Conservation (phyloP, 1,140 invertebrate species). For the Leucophenga varia region DNA sequence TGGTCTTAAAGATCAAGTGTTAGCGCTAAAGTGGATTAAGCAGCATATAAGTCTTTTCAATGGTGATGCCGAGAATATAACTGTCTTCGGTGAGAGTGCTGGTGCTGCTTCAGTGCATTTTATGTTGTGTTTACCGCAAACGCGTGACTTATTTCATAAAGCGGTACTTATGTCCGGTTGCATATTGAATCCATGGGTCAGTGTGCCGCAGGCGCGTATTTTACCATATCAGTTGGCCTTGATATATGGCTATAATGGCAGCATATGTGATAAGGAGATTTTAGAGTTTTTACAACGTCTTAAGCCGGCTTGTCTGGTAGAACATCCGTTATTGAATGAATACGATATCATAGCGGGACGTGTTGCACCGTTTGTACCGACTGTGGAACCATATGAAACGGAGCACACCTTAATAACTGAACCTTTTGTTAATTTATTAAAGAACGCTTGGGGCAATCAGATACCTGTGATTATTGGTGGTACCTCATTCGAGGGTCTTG, state of each 20-base stretch:
- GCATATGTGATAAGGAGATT: constrained; percentile 33
- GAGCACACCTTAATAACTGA: constrained; percentile 36
- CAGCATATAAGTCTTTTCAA: constrained; percentile 43
- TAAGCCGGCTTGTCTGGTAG: constrained; percentile 60
- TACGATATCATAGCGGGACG: constrained; percentile 24
- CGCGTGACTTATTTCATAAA: constrained; percentile 61
- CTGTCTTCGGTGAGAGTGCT: constrained; percentile 53
- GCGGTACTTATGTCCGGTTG: constrained; percentile 64
- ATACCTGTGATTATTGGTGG: constrained; percentile 55
- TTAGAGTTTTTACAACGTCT: constrained; percentile 58
- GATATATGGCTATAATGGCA: constrained; percentile 30
- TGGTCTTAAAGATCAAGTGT: constrained; percentile 60
- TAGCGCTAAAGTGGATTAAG: constrained; percentile 52
- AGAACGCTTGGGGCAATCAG: constrained; percentile 15
- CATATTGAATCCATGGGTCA: constrained; percentile 52
- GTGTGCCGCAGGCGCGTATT: constrained; percentile 6
- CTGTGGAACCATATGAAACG: constrained; percentile 33
- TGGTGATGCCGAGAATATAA: constrained; percentile 40
- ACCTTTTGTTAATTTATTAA: constrained; percentile 25
- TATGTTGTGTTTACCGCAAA: constrained; percentile 40
- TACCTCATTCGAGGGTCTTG: constrained; percentile 43
- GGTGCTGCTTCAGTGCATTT: constrained; percentile 45
- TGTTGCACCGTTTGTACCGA: constrained; percentile 36
- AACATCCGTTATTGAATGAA: constrained; percentile 21
- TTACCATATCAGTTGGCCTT: constrained; percentile 24